Evolutionary conservation across 2,888 invertebrate genomes (phyloP).

Genomic region (Sericinus montela): DNA sequence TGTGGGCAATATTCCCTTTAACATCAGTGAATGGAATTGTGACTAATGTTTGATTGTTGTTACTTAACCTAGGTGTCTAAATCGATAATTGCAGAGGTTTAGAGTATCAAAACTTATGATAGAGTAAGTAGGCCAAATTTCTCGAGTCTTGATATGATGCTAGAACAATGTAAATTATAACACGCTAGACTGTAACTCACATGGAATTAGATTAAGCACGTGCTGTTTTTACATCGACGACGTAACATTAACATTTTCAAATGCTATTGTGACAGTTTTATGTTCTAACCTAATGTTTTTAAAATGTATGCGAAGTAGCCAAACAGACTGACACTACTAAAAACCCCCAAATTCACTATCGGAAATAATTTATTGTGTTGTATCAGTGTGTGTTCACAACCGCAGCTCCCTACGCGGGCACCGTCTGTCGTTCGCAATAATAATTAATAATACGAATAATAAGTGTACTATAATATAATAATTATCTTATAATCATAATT

Average conservation of each 20-base stretch:
- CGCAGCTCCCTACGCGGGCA: slow-evolving; percentile 7
- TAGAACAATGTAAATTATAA: too few species aligned
- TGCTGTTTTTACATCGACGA: neutral
- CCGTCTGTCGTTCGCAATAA: slow-evolving; percentile 22
- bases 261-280: too few species aligned
- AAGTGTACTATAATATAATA: slow-evolving; percentile 15
- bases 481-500: slow-evolving; percentile 32
- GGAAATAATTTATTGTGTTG: too few species aligned
- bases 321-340: too few species aligned
- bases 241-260: too few species aligned
- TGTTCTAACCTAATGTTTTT: too few species aligned
- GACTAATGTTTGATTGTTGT: neutral
- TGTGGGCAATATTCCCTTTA: neutral
- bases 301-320: too few species aligned
- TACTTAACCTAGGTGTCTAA: neutral
- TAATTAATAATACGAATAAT: slow-evolving; percentile 23
- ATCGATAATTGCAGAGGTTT: neutral
- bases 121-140: neutral
- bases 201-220: too few species aligned
- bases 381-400: neutral
- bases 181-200: too few species aligned
- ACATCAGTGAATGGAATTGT: neutral
- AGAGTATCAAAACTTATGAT: neutral
- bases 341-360: too few species aligned
- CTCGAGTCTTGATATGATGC: neutral